Conservation (phyloP, 2,797 vertebrate species). For the Alectoris magna region DNA sequence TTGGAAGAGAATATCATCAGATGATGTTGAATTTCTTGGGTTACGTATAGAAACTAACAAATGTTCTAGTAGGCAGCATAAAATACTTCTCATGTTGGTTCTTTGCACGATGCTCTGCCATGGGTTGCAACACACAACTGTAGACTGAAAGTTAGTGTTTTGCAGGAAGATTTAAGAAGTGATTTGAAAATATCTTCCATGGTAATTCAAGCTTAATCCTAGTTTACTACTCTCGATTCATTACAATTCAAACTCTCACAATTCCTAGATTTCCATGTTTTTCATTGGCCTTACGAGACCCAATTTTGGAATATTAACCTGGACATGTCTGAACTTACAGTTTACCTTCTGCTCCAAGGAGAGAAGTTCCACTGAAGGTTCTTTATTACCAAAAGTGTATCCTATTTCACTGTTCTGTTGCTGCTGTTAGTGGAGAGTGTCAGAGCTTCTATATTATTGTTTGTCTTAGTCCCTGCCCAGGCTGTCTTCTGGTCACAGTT, state of each 20-base stretch:
- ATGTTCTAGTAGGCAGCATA: not conserved
- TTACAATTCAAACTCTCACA: not conserved
- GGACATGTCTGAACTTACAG: not conserved
- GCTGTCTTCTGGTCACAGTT: not conserved
- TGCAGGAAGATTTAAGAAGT: not conserved
- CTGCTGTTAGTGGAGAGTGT: not conserved
- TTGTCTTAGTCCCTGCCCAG: not conserved
- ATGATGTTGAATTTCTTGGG: not conserved
- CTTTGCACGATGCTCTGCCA: not conserved
- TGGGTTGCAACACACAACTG: not conserved
- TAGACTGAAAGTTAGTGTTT: not conserved
- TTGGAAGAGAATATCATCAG: not conserved
- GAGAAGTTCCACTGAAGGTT: not conserved
- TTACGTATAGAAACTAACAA: not conserved
- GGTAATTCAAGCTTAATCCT: not conserved
- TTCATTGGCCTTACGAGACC: not conserved
- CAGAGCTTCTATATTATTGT: not conserved
- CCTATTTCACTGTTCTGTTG: not conserved
- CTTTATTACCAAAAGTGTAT: not conserved
- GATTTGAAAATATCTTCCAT: not conserved
- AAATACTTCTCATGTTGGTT: not conserved
- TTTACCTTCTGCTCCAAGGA: not conserved
- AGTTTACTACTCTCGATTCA: not conserved
- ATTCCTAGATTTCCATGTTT: not conserved
- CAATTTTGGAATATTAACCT: fast-evolving